Conservation (phyloP, 1,140 invertebrate genomes). For the Drosophila lacteicornis region DNA sequence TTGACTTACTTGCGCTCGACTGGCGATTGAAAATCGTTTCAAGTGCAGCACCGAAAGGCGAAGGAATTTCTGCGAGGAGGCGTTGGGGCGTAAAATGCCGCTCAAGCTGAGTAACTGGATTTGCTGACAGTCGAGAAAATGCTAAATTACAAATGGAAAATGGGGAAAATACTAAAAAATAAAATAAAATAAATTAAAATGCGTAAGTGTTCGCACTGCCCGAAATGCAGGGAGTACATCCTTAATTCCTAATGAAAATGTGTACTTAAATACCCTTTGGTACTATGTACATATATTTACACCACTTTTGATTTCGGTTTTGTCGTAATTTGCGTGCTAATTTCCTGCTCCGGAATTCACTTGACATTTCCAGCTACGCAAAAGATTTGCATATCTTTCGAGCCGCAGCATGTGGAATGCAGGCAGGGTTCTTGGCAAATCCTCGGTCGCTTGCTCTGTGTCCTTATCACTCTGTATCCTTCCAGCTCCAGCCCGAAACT, state of each 20-base stretch:
- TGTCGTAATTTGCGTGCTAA: constrained; percentile 74
- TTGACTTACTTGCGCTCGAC: constrained; percentile 34
- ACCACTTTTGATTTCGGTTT: constrained; percentile 20
- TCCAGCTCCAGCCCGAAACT: constrained; percentile 1
- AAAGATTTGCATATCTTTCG: constrained; percentile 71
- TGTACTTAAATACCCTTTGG: not conserved
- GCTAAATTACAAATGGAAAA: constrained; percentile 10
- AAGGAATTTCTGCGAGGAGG: constrained; percentile 40
- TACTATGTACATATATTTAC: not conserved
- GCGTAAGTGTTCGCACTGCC: not conserved
- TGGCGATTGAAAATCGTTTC: constrained; percentile 52
- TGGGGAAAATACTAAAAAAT: not conserved
- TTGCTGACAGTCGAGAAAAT: constrained; percentile 22
- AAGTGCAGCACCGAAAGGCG: constrained; percentile 16
- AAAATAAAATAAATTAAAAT: constrained; percentile 21
- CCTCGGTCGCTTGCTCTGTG: not conserved
- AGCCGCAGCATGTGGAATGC: constrained; percentile 49
- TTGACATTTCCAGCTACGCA: constrained; percentile 48
- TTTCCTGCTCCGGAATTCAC: constrained; percentile 58
- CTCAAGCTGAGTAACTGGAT: constrained; percentile 43
- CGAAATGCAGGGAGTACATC: not conserved
- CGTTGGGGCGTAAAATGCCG: constrained; percentile 53
- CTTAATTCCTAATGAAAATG: not conserved
- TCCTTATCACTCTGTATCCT: constrained; percentile 5
- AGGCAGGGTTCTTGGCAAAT: constrained; percentile 12